These are phyloP conservation scores for Megalopta genalis DNA, from an alignment of 1,140 invertebrate genomes.

Conservation along the genomic window DNA sequence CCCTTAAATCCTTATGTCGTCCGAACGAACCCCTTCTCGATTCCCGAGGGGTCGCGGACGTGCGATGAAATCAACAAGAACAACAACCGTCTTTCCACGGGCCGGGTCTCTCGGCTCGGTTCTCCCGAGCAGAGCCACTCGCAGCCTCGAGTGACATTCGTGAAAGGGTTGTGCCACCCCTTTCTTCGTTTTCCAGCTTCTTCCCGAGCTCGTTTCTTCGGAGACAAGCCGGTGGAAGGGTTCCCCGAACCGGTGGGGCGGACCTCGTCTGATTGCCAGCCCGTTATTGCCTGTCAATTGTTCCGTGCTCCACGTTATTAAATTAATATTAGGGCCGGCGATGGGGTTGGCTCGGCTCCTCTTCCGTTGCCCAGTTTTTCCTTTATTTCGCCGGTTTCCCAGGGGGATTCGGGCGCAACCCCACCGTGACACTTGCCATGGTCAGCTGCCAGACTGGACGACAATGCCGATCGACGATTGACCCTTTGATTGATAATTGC, in stretches of 20 bases:
- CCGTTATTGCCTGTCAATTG: conserved; percentile 80
- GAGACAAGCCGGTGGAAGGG: conserved; percentile 57
- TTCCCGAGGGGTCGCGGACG: conserved; percentile 74
- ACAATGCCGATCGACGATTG: conserved; percentile 20
- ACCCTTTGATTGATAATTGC: conserved; percentile 36
- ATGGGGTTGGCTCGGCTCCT: not conserved
- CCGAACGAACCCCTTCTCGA: conserved; percentile 72
- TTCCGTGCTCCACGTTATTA: conserved; percentile 76
- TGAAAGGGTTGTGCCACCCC: conserved; percentile 74
- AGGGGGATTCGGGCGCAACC: conserved; percentile 64
- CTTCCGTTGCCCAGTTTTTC: conserved; percentile 66
- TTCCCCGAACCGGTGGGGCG: conserved; percentile 62
- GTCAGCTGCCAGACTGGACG: conserved; percentile 15
- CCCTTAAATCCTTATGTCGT: conserved; percentile 73
- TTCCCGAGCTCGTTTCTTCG: conserved; percentile 52
- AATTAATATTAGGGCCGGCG: conserved; percentile 77
- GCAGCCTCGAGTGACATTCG: conserved; percentile 75
- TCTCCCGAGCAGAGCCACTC: conserved; percentile 54
- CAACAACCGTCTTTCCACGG: conserved; percentile 76
- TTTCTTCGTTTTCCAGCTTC: conserved; percentile 23
- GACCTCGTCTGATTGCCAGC: conserved; percentile 73
- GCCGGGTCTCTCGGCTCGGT: conserved; percentile 18
- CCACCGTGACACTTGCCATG: conserved; percentile 34
- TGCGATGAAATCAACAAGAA: conserved; percentile 80
- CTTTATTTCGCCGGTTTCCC: conserved; percentile 71